Evolutionary conservation across 2,797 vertebrate species (phyloP), one percentile per base, ranked within the genome.

Genomic region (Coilia nasus): DNA sequence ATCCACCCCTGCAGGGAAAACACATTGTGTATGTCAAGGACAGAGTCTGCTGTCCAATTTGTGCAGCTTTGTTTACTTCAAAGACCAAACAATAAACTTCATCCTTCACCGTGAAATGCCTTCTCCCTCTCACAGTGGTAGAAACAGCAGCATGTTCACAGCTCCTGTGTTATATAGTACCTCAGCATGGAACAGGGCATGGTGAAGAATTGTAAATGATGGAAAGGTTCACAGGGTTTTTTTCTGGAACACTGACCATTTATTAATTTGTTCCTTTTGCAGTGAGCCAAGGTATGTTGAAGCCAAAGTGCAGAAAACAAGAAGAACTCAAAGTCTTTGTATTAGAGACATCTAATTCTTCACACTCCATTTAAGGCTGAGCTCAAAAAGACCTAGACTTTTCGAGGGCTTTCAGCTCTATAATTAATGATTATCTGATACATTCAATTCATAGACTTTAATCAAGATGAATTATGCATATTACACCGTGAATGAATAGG

Each of bases 351-450:
- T 75, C 31, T 41, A 19, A 44, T 19, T 41, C 15, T 6, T 31
- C 14, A 14, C 50, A 9, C 64, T 71, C 1, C 57, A 78, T 31
- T 41, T 5, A 78, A 78, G 35, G 71, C 6, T 78, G 19, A 78
- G 44, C 31, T 35, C 71, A 78, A n/a, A 75, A 4, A 75, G 35
- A 78, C 1, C 17, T 41, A 44, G 17, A 19, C 17, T 21, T 78
- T 78, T 78, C 31, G 35, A 78, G 19, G 35, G 71, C 71, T 78
- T 44, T 78, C 17, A 78, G 31, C 35, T n/a, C 17, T 19, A 44
- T 78, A 78, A 44, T 78, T 44, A 78, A 44, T 78, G 71, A 44
- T 41, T 44, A 41, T 44, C 71, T 78, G 35, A 41, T 78, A 78
- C 17, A 71, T 71, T 71, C 12, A 21, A 78, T 21, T 78, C 35